Evolutionary conservation across 2,888 invertebrate species (phyloP), one percentile per base, ranked within the genome.

Genomic region (Protodeltote pygarga): DNA sequence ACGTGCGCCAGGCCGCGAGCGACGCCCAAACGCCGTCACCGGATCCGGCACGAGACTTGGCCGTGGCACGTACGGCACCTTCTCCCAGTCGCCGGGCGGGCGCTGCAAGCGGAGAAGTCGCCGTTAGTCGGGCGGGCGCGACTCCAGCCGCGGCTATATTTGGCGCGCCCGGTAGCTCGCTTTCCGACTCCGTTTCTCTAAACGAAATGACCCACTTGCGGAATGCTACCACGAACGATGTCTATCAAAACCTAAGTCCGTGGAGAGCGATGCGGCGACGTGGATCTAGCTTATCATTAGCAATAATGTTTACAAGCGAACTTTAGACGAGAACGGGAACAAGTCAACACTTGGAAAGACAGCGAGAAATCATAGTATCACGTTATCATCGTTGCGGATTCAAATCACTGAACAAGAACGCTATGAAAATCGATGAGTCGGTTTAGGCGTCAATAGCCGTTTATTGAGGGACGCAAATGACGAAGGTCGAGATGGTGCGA

Each of bases 41-140:
- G 97, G 97, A 82, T 96, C 96, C 67, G 96, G 94, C 71, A 97
- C 95, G 86, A 96, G 93, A 79, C 96, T 96, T 75, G 97, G 97
- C 70, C 97, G 94, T 71, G 97, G 96, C 77, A 97, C 97, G 90
- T 94, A 95, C 77, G 97, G 97, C 88, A 96, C 95, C 94, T 96
- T 96, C 91, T 97, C 96, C 97, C 97, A 97, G 78, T 97, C 96
- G 79, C 96, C 95, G 87, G 93, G 91, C 74, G 92, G 90, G 85
- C 94, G 95, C 95, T 96, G 95, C 92, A 95, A 95, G 92, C 87
- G 87, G 83, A 91, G 81, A 92, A 91, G 78, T 89, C 87, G 85
- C 87, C 89, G 87, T 91, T 92, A 91, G 84, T 87, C 86, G 87
- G 81, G 79, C 88, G 85, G 73, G 79, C 82, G 84, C 81, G 81